phyloP scores from a whole-genome alignment of 2,888 invertebrate genomes.

The Latrodectus elegans region DNA sequence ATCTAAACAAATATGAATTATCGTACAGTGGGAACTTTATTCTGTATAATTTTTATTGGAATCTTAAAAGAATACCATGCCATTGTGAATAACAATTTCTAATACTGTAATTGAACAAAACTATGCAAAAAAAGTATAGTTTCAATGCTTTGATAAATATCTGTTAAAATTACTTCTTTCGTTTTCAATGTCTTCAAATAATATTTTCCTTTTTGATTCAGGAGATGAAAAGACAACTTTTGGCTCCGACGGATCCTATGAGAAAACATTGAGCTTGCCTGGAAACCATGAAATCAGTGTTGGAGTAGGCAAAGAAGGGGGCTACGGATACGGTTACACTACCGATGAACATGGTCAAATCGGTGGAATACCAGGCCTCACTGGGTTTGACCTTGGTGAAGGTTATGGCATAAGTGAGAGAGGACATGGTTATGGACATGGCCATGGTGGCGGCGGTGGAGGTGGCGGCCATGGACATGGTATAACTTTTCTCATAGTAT shows the following conservation, averaged over 20 bases:
- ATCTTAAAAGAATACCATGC: too few relatives aligned
- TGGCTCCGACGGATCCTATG: conserved; percentile 35
- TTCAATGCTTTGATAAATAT: too few relatives aligned
- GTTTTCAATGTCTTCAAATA: too few relatives aligned
- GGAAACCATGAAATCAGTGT: conserved; percentile 50
- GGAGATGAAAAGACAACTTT: conserved; percentile 41
- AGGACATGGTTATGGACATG: conserved; percentile 39
- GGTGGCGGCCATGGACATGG: conserved; percentile 34
- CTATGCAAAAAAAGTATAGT: too few relatives aligned
- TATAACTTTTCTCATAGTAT: too few relatives aligned
- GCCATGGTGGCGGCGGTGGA: conserved; percentile 28
- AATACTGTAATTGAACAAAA: too few relatives aligned
- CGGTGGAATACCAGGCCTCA: conserved; percentile 20
- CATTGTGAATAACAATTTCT: too few relatives aligned
- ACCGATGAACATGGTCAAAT: conserved; percentile 43
- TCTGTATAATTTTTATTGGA: too few relatives aligned
- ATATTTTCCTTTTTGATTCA: not conserved
- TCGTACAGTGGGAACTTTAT: too few relatives aligned
- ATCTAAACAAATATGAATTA: too few relatives aligned
- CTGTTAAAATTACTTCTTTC: too few relatives aligned
- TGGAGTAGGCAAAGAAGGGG: conserved; percentile 50
- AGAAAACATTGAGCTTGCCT: conserved; percentile 40
- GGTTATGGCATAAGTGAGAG: conserved; percentile 28
- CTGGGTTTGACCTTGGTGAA: conserved; percentile 37
- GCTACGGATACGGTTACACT: conserved; percentile 53